Evolutionary conservation across 2,888 invertebrate genomes (phyloP), one percentile per base, ranked within the genome.

Genomic region (Acanthopleura granulata): DNA sequence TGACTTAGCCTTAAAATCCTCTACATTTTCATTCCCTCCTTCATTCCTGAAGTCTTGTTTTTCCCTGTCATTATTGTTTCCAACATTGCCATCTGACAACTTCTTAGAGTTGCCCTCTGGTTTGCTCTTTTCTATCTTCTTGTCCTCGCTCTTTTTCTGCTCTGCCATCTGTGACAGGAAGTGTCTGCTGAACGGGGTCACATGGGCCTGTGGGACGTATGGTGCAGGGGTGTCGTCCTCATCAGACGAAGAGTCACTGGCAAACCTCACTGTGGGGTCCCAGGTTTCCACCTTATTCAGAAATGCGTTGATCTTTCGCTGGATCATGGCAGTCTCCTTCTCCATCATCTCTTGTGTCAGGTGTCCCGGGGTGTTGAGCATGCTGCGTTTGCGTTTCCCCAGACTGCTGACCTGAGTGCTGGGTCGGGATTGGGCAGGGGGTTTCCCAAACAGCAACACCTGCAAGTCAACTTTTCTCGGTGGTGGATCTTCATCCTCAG

Each of bases 391-490:
- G n/a, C 73, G 61, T 15, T 50, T 15, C 0, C 29, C 71, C 18
- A 49, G 6, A 16, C 40, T 71, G 49, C 50, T 71, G 49, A 6
- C 25, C 18, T 22, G 18, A 16, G 50, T 71, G 71, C 71, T 71
- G n/a, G 49, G n/a, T n/a, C 70, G 51, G 3, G 73, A 50, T 18
- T 49, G 70, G 18, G 61, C 61, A 22, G 49, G 72, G 18, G 73
- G 61, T 27, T 74, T 74, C n/a, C 82, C 81, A 75, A 82, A 85
- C 22, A 86, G 77, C 69, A 85, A 72, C 18, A 82, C 84, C 51
- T 83, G 77, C 57, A 87, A 76, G 72, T 86, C 85, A 18, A 85
- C 80, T 71, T 80, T 81, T 22, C 85, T 84, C 29, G 79, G 79
- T 22, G 77, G 76, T 22, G 74, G 73, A 51, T 77, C 77, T 72